Conservation (phyloP, 2,113 vertebrate species). For the Rhagologus leucostigma region DNA sequence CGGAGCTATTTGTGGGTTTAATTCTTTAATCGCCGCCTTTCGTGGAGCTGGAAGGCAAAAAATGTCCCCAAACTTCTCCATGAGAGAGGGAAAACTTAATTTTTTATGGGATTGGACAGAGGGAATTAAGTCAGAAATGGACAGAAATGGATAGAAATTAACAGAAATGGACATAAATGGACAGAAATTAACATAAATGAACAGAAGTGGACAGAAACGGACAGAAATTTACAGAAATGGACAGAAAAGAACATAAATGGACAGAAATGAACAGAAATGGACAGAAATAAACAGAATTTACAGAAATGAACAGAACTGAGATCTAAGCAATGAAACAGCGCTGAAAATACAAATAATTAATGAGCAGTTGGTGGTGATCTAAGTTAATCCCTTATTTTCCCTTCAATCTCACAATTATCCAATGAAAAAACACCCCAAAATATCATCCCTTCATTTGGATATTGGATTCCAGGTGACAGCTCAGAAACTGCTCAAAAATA, state of each 20-base stretch:
- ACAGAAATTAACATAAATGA: background rate
- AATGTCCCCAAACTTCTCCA: accelerated
- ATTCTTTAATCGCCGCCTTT: background rate
- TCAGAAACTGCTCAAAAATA: background rate
- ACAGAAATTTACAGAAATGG: no score
- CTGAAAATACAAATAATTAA: background rate
- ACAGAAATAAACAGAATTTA: background rate
- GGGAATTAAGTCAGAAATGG: background rate
- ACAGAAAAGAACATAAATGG: background rate
- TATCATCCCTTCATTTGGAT: background rate
- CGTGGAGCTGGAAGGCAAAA: background rate
- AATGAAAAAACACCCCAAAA: background rate
- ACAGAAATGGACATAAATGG: no score
- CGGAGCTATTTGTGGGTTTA: background rate
- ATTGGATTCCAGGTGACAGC: background rate
- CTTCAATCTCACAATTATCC: background rate
- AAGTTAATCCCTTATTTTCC: background rate
- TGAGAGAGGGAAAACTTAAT: background rate
- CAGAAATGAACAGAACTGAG: background rate
- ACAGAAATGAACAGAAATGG: background rate
- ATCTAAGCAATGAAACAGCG: background rate
- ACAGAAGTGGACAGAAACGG: background rate
- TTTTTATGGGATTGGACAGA: background rate
- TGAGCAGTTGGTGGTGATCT: background rate
- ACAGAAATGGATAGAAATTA: background rate